Conservation (phyloP, 2,113 vertebrate species). For the Ondatra zibethicus region DNA sequence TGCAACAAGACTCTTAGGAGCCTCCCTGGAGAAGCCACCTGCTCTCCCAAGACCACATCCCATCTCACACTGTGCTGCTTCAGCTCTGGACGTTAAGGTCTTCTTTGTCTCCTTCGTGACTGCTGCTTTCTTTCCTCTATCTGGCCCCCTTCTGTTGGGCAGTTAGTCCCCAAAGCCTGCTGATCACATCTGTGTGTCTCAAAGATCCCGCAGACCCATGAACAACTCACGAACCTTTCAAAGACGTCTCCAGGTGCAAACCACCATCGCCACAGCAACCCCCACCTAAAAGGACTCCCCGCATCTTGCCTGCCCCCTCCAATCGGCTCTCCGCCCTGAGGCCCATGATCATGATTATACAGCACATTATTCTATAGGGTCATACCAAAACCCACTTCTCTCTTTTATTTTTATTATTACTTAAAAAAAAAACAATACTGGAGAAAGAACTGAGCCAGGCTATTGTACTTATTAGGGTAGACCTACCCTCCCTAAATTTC, state of each 20-base stretch:
- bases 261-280: not conserved
- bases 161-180: not conserved
- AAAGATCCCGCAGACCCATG: not conserved
- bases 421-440: not conserved
- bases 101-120: constrained; percentile 12
- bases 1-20: not conserved
- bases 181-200: not conserved
- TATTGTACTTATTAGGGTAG: not conserved
- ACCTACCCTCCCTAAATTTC: not conserved
- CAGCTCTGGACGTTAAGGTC: not conserved
- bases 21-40: not conserved
- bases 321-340: not conserved
- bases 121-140: constrained; percentile 17
- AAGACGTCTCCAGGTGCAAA: not conserved
- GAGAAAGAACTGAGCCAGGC: not conserved
- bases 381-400: not conserved
- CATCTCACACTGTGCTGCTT: not conserved
- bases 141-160: not conserved
- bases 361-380: not conserved
- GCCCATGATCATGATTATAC: not conserved
- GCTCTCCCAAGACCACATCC: not conserved
- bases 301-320: not conserved
- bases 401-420: not conserved
- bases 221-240: not conserved
- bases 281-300: not conserved